Percentiles rank a stretch among this genome's conserved stretches.
phyloP scores from a whole-genome alignment of 2,888 invertebrate genomes.

The Phrixothrix hirtus region DNA sequence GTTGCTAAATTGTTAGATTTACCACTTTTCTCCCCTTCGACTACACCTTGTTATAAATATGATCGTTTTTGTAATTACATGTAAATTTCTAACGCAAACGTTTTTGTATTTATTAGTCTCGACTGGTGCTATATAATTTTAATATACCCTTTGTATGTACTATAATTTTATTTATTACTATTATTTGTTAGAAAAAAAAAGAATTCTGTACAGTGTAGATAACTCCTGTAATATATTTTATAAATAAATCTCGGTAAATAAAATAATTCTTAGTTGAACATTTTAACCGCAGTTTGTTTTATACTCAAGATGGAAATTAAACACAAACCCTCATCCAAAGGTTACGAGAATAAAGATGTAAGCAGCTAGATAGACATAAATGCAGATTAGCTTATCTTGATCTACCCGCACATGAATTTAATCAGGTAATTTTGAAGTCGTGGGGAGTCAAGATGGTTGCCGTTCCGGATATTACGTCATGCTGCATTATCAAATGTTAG shows the following conservation, averaged over 20 bases:
- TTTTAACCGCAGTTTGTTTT: slow-evolving; percentile 8
- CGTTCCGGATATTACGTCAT: slow-evolving; percentile 27
- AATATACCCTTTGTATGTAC: slow-evolving; percentile 51
- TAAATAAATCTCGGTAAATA: slow-evolving; percentile 56
- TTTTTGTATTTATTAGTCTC: slow-evolving; percentile 53
- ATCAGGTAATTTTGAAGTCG: slow-evolving; percentile 31
- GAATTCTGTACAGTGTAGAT: slow-evolving; percentile 58
- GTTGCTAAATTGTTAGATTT: slow-evolving; percentile 46
- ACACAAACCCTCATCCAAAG: background rate
- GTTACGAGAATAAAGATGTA: slow-evolving; percentile 25
- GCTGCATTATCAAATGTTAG: slow-evolving; percentile 17
- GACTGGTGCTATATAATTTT: slow-evolving; percentile 57
- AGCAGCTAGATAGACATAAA: slow-evolving; percentile 28
- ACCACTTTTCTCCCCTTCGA: slow-evolving; percentile 8
- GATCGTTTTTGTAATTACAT: slow-evolving; percentile 44
- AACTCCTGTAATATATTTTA: slow-evolving; percentile 59
- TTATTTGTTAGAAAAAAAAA: slow-evolving; percentile 48
- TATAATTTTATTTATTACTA: slow-evolving; percentile 40
- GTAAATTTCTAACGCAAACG: slow-evolving; percentile 42
- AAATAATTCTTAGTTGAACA: slow-evolving; percentile 51
- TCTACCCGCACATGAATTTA: slow-evolving; percentile 34
- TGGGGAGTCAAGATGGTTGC: slow-evolving; percentile 26
- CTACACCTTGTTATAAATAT: slow-evolving; percentile 14
- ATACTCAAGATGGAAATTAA: background rate
- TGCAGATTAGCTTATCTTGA: slow-evolving; percentile 36